These are phyloP conservation scores for Oreochromis spilurus DNA, from an alignment of 2,113 vertebrate species.

Conservation along the genomic window DNA sequence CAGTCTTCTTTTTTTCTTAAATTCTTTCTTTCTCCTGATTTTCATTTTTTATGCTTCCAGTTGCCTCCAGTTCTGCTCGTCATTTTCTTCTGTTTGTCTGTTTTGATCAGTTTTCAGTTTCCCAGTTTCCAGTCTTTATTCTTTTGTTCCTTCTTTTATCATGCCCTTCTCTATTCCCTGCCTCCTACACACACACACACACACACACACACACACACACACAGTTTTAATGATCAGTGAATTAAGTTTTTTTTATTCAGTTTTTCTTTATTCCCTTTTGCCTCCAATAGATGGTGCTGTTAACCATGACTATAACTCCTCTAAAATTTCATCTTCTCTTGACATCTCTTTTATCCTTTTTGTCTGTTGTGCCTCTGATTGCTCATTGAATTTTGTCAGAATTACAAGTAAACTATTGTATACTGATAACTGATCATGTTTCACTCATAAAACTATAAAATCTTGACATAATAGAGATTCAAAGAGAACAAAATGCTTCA, in stretches of 20 bases:
- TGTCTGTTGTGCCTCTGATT: neutral
- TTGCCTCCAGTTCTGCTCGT: neutral
- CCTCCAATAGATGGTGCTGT: constrained; percentile 68
- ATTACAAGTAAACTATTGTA: constrained; percentile 9
- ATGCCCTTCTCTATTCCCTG: neutral
- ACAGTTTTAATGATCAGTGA: neutral
- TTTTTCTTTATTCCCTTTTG: neutral
- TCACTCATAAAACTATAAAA: neutral
- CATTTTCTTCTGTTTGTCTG: neutral
- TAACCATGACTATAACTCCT: constrained; percentile 32
- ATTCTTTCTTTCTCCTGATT: neutral
- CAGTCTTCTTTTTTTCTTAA: neutral
- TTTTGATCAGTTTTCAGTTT: neutral
- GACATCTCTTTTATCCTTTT: constrained; percentile 20
- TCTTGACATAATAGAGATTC: neutral
- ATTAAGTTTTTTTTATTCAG: neutral
- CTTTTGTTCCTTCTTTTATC: neutral
- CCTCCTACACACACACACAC: neutral
- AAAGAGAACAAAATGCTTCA: neutral
- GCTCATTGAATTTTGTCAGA: neutral
- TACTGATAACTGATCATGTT: neutral
- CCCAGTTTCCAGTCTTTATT: neutral
- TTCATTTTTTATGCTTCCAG: neutral
- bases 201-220: neutral
- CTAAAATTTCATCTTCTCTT: neutral